Conservation (phyloP, 2,113 vertebrate genomes). For the Halcyon senegalensis region DNA sequence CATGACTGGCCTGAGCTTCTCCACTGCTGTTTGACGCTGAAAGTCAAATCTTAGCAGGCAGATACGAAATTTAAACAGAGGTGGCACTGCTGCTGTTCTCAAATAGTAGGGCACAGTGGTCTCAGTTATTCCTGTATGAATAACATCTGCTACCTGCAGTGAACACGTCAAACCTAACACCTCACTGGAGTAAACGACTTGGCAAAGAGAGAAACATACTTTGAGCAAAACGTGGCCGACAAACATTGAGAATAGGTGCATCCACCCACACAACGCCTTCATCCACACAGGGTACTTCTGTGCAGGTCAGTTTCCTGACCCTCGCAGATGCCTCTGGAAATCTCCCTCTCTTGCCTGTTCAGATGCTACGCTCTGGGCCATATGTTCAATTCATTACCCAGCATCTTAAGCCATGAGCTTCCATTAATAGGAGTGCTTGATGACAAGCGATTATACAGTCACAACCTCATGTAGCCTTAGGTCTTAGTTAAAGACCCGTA, state of each 20-base stretch:
- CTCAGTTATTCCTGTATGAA: background rate
- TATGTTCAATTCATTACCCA: slow-evolving; percentile 32
- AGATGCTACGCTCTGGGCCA: background rate
- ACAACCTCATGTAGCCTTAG: background rate
- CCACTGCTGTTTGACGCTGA: background rate
- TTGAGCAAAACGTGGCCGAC: background rate
- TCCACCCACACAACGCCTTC: background rate
- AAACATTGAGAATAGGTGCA: background rate
- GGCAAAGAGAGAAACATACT: background rate
- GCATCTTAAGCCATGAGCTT: slow-evolving; percentile 27
- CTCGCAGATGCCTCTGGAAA: background rate
- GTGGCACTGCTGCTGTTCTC: background rate
- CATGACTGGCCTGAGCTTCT: background rate
- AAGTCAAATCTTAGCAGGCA: background rate
- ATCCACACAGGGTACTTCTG: background rate
- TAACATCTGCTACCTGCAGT: background rate
- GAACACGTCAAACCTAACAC: background rate
- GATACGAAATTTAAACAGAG: background rate
- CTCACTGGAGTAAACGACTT: background rate
- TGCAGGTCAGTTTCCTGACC: background rate
- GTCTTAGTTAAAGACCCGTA: slow-evolving; percentile 44
- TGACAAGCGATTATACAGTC: slow-evolving; percentile 39
- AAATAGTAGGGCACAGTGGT: background rate
- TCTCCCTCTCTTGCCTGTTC: background rate
- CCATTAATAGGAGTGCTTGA: slow-evolving; percentile 37